Conservation (phyloP, 2,113 vertebrate species). For the Meleagris gallopavo region DNA sequence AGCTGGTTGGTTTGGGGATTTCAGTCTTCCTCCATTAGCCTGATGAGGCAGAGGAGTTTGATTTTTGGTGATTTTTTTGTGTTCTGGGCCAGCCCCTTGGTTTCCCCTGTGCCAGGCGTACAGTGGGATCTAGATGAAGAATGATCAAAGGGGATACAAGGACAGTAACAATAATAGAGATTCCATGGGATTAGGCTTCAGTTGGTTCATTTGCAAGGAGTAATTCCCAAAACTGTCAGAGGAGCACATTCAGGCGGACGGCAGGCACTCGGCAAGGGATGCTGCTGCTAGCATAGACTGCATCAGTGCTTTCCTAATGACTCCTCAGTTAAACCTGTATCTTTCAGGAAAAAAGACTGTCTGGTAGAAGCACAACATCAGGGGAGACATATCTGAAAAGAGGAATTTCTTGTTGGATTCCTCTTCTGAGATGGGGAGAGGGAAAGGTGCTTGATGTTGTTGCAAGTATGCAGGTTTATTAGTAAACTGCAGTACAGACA, state of each 20-base stretch:
- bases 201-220: neutral
- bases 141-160: neutral
- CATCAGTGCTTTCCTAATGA: neutral
- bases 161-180: neutral
- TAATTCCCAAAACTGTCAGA: neutral
- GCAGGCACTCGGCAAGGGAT: neutral
- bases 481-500: neutral
- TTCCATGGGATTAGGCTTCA: neutral
- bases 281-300: neutral
- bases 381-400: neutral
- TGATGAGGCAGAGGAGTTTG: fast-evolving
- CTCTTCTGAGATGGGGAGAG: neutral
- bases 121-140: neutral
- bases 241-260: neutral
- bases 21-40: neutral
- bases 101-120: neutral
- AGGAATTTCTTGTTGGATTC: neutral
- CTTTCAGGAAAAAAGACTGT: neutral
- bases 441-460: neutral
- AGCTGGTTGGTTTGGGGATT: neutral
- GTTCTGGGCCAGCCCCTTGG: neutral
- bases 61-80: neutral
- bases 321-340: neutral
- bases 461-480: neutral
- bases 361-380: neutral